These are phyloP conservation scores for Babyrousa celebensis DNA, from an alignment of 2,797 vertebrate species.

Conservation along the genomic window DNA sequence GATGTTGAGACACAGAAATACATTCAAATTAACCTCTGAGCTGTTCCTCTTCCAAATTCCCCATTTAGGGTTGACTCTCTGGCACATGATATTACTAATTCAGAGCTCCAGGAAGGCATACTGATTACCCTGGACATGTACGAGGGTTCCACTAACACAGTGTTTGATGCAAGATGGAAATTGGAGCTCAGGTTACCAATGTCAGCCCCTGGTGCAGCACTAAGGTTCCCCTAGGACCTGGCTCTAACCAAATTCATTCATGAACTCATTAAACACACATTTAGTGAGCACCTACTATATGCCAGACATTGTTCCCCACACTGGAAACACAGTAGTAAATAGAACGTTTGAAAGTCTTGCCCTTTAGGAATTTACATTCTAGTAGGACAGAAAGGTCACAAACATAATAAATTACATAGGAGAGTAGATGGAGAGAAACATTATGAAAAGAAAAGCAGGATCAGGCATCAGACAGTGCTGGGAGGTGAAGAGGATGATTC, in stretches of 20 bases:
- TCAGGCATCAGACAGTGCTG: background rate
- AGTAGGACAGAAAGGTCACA: background rate
- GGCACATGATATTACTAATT: background rate
- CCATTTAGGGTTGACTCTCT: constrained; percentile 23
- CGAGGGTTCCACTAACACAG: background rate
- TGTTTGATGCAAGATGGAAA: background rate
- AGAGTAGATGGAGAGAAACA: background rate
- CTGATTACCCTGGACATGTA: background rate
- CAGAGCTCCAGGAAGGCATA: background rate
- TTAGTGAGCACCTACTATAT: background rate
- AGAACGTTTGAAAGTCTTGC: background rate
- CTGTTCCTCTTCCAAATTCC: constrained; percentile 65
- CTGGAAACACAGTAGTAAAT: background rate
- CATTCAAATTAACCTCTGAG: constrained; percentile 75
- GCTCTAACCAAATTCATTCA: background rate
- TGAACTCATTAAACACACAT: background rate
- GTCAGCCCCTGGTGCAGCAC: background rate
- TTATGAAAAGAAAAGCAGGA: background rate
- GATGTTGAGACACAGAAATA: constrained; percentile 69
- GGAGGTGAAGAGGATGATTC: background rate
- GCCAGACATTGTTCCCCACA: background rate
- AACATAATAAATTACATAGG: background rate
- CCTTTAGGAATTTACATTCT: background rate
- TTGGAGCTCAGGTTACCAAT: background rate
- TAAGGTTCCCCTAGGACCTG: background rate